Evolutionary conservation across 2,797 vertebrate species (phyloP).

Genomic region (Anniella stebbinsi): DNA sequence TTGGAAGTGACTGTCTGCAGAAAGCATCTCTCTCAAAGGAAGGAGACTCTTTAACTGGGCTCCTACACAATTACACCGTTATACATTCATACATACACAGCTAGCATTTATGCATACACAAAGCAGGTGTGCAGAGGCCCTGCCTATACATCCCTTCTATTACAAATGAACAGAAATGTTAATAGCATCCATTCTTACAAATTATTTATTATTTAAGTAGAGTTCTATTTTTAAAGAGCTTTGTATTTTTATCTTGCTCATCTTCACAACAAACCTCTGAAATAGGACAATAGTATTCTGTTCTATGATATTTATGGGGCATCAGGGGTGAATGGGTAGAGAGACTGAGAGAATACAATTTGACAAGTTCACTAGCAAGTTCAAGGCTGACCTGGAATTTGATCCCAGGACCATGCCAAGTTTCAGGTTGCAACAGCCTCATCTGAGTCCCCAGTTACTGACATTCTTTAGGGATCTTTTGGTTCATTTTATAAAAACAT

Average conservation of each 20-base stretch:
- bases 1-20: constrained; percentile 22
- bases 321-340: neutral
- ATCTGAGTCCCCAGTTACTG: neutral
- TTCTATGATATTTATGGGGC: neutral
- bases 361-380: neutral
- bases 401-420: neutral
- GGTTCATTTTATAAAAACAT: neutral
- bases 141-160: constrained; percentile 3
- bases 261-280: neutral
- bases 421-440: neutral
- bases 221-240: neutral
- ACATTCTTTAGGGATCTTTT: neutral
- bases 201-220: neutral
- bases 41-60: neutral
- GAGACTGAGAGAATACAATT: neutral
- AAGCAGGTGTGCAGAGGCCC: neutral
- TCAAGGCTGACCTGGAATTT: neutral
- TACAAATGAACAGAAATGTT: neutral
- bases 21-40: constrained; percentile 2
- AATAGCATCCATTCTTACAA: neutral
- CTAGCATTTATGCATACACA: neutral
- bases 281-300: neutral
- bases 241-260: neutral
- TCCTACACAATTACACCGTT: neutral
- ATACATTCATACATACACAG: neutral